These are phyloP conservation scores for Palythoa grandiflora DNA, from an alignment of 92 coral and sea anemone species.

Conservation along the genomic window DNA sequence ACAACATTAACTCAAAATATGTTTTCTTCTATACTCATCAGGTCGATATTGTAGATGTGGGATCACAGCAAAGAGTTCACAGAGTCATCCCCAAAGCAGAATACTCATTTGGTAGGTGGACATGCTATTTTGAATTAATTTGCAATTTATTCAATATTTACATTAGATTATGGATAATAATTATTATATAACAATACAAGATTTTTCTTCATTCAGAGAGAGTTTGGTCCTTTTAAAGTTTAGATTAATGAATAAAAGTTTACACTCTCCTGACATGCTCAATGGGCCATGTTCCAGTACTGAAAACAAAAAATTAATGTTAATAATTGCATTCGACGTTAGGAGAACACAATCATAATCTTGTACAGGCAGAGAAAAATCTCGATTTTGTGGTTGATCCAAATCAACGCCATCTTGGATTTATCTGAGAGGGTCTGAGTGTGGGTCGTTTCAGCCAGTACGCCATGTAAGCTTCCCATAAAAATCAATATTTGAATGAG, in stretches of 20 bases:
- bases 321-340: no score
- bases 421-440: no score
- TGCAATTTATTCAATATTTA: background rate
- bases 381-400: no score
- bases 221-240: no score
- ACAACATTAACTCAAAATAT: background rate
- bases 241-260: background rate
- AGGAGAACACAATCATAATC: no score
- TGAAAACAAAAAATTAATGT: no score
- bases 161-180: background rate
- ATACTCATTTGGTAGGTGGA: constrained; percentile 73
- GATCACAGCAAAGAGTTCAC: constrained; percentile 61
- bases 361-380: no score
- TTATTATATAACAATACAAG: background rate
- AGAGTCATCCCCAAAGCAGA: constrained; percentile 63
- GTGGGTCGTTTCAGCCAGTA: no score
- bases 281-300: background rate
- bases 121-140: background rate
- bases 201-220: no score
- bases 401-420: no score
- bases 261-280: background rate
- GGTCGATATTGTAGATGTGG: constrained; percentile 76
- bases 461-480: no score
- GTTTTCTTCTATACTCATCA: constrained; percentile 19
- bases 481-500: no score